A percentile compares a stretch with the other conserved stretches of the same genome.
Conservation (phyloP, 2,888 invertebrate species). For the Trilocha varians region DNA sequence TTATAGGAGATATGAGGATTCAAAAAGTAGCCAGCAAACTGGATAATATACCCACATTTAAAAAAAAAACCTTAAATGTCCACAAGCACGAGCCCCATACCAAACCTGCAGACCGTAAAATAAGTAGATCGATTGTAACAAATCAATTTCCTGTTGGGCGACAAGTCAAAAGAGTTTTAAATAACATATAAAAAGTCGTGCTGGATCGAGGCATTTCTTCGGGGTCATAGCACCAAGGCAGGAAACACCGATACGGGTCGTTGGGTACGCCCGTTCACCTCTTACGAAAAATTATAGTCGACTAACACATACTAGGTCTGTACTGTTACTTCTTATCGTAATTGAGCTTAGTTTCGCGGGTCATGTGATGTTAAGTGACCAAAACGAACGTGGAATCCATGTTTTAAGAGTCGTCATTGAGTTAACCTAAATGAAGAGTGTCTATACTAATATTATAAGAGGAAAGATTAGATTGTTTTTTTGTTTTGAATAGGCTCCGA, state of each 20-base stretch:
- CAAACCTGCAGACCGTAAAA: conserved; percentile 49
- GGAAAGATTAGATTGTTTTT: too few relatives aligned
- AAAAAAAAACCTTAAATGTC: background rate
- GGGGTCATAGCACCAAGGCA: conserved; percentile 71
- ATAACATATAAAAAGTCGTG: conserved; percentile 44
- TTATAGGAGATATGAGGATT: background rate
- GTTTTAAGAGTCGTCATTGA: too few relatives aligned
- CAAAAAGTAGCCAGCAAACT: background rate
- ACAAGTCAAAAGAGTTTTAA: conserved; percentile 41
- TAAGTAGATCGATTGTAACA: conserved; percentile 38
- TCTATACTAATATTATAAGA: too few relatives aligned
- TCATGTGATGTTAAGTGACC: too few relatives aligned
- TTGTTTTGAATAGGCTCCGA: too few relatives aligned
- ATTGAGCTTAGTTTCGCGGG: too few relatives aligned
- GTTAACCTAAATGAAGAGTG: too few relatives aligned
- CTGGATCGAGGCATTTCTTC: conserved; percentile 56
- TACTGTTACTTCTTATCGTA: conserved; percentile 26
- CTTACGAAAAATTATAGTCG: conserved; percentile 65
- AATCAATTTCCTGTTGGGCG: conserved; percentile 62
- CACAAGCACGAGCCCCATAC: background rate
- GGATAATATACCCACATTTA: background rate
- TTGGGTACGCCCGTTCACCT: conserved; percentile 47
- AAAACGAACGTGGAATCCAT: too few relatives aligned
- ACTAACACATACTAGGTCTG: conserved; percentile 49
- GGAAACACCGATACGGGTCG: conserved; percentile 68